These are phyloP conservation scores for Scomber colias DNA, from an alignment of 2,113 vertebrate species.

Conservation along the genomic window DNA sequence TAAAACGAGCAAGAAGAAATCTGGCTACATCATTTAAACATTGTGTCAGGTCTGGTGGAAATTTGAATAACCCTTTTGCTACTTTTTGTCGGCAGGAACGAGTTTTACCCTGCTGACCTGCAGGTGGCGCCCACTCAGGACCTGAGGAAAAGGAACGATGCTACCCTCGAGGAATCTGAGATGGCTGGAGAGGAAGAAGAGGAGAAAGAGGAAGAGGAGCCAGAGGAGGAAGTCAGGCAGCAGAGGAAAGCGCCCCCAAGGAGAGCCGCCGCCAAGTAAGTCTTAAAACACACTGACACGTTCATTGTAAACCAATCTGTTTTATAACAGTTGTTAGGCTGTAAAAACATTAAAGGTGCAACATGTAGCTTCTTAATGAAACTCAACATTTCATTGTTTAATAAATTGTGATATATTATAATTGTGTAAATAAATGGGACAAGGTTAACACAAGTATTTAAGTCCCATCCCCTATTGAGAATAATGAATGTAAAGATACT, in stretches of 20 bases:
- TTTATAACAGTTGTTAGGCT: too few relatives aligned
- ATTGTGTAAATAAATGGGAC: too few relatives aligned
- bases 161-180: conserved; percentile 57
- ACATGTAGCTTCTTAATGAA: too few relatives aligned
- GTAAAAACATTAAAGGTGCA: too few relatives aligned
- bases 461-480: too few relatives aligned
- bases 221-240: conserved; percentile 54
- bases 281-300: background rate
- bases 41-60: too few relatives aligned
- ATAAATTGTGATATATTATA: too few relatives aligned
- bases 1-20: background rate
- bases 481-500: too few relatives aligned
- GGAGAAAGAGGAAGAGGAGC: conserved; percentile 68
- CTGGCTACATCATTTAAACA: too few relatives aligned
- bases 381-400: too few relatives aligned
- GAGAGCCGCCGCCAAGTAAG: conserved; percentile 94
- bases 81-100: conserved; percentile 85
- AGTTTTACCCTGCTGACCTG: conserved; percentile 93
- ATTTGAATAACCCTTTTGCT: too few relatives aligned
- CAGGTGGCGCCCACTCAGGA: conserved; percentile 93
- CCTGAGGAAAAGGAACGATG: conserved; percentile 80
- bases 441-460: too few relatives aligned
- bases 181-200: conserved; percentile 73
- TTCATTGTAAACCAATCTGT: background rate
- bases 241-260: conserved; percentile 86